These are phyloP conservation scores for Acanthopleura granulata DNA, from an alignment of 2,888 invertebrate species.

Conservation along the genomic window DNA sequence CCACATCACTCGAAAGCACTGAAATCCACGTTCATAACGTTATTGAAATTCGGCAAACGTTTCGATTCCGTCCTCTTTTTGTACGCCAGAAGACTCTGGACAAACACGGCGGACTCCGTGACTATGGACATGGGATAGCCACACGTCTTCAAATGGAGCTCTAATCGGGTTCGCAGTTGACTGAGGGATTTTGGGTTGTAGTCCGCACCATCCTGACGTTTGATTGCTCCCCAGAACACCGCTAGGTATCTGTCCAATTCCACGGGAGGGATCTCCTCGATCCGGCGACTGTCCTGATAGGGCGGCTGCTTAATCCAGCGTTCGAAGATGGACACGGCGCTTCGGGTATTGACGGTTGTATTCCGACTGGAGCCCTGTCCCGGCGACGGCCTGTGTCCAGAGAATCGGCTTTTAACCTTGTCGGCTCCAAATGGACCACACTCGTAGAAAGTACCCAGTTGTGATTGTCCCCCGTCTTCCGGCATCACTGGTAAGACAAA, in stretches of 20 bases:
- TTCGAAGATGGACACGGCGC: constrained; percentile 13
- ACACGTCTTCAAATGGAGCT: not conserved
- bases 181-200: not conserved
- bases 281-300: not conserved
- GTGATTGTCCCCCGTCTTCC: too few relatives aligned
- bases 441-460: too few relatives aligned
- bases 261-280: not conserved
- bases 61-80: not conserved
- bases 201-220: not conserved
- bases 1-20: too few relatives aligned
- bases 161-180: not conserved
- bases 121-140: constrained; percentile 6
- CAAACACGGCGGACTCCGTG: not conserved
- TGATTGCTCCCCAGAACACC: not conserved
- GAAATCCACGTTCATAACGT: too few relatives aligned
- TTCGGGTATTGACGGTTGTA: constrained; percentile 12
- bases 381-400: too few relatives aligned
- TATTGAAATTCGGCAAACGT: too few relatives aligned
- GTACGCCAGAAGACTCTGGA: not conserved
- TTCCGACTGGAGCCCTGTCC: not conserved
- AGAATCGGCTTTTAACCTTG: too few relatives aligned
- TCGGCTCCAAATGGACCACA: too few relatives aligned
- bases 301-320: not conserved
- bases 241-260: not conserved
- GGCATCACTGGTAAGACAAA: too few relatives aligned